Percentiles rank a stretch among this genome's conserved stretches.
Evolutionary conservation across 2,113 vertebrate species (phyloP).

Genomic region (Datnioides undecimradiatus): DNA sequence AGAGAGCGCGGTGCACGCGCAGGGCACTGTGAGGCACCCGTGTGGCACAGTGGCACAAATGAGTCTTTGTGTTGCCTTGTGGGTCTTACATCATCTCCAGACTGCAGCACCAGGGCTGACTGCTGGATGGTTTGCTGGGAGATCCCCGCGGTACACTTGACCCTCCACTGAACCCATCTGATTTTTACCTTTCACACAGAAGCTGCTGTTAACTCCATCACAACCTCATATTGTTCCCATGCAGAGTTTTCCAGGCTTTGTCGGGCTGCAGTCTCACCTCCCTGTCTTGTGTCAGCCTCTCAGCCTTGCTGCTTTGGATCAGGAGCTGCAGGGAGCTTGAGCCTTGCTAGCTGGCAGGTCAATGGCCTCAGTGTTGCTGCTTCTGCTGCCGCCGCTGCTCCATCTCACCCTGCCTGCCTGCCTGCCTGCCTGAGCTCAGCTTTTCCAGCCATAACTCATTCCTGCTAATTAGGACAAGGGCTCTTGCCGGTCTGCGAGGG

Average conservation of each 20-base stretch:
- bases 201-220: slow-evolving; percentile 24
- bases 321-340: slow-evolving; percentile 20
- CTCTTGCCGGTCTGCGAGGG: slow-evolving; percentile 45
- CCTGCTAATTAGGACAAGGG: slow-evolving; percentile 62
- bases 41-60: slow-evolving; percentile 64
- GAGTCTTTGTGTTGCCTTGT: slow-evolving; percentile 66
- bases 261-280: slow-evolving; percentile 13
- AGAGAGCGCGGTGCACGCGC: slow-evolving; percentile 21
- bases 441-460: slow-evolving; percentile 75
- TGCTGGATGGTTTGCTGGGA: slow-evolving; percentile 19
- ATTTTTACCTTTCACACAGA: slow-evolving; percentile 37
- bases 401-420: slow-evolving; percentile 37
- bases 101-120: slow-evolving; percentile 35
- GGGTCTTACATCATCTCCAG: slow-evolving; percentile 64
- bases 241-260: not conserved
- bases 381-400: slow-evolving; percentile 35
- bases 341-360: slow-evolving; percentile 36
- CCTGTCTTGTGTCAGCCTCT: slow-evolving; percentile 1
- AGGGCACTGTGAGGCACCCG: slow-evolving; percentile 38
- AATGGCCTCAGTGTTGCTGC: slow-evolving; percentile 31
- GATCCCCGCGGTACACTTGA: slow-evolving; percentile 34
- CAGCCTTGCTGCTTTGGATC: slow-evolving; percentile 46
- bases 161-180: slow-evolving; percentile 35
- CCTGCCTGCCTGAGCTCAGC: slow-evolving; percentile 59
- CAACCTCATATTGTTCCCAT: slow-evolving; percentile 8